Evolutionary conservation across 2,888 invertebrate genomes (phyloP), one percentile per base, ranked within the genome.

Genomic region (Strigamia crassipes): DNA sequence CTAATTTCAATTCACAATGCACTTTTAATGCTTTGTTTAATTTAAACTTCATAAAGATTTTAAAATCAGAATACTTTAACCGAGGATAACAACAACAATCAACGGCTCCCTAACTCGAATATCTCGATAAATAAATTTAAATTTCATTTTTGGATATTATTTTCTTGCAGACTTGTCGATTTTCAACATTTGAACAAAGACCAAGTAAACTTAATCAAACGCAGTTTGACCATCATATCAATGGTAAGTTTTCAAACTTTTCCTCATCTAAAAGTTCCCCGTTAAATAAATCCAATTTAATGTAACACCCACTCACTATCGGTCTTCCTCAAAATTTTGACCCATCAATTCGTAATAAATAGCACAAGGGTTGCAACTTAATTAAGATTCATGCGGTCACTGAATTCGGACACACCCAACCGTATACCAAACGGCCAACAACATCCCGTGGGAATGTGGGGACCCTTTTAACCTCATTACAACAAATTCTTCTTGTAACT

Each of bases 301-400:
- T n/a, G n/a, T n/a, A 66, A 23, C 15, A 66, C 23, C 66, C 23
- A 6, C 4, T 61, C 18, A 21, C 9, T 23, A 6, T 66, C 66
- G 27, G 1, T 31, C 27, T 15, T 27, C 66, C 66, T 31, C 66
- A 23, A 66, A 27, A 27, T 27, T 66, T 66, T 66, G 66, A 66
- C 66, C 66, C 66, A 66, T 66, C 66, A 66, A 66, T 66, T 66
- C 27, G 66, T 66, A 66, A 66, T 66, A 66, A 66, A 66, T 66
- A 27, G 66, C 66, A 66, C 66, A 23, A 27, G 27, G 66, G 66
- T 66, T 21, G 66, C 66, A 66, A 66, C 27, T 66, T 66, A 66
- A 66, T 66, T 66, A 66, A 66, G 66, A 66, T 66, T 66, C 66
- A 66, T 66, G 66, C 66, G 66, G 66, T 66, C 66, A 66, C 66